Evolutionary conservation across 2,113 vertebrate genomes (phyloP).

Genomic region (Burhinus oedicnemus): DNA sequence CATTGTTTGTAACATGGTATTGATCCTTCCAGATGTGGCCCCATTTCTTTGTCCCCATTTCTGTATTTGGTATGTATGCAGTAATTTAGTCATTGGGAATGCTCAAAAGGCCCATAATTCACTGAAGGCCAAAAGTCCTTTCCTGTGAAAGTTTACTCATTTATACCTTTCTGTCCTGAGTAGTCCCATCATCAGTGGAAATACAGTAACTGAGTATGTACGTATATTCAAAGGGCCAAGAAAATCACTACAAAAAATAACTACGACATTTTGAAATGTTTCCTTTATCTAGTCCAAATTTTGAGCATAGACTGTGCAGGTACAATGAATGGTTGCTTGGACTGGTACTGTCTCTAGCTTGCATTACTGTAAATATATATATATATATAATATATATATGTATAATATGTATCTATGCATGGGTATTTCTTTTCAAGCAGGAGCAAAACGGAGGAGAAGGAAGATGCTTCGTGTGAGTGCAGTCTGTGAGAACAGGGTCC

Average conservation of each 20-base stretch:
- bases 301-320: background rate
- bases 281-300: background rate
- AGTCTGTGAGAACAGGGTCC: background rate
- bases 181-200: background rate
- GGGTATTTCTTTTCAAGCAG: background rate
- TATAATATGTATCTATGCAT: background rate
- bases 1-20: background rate
- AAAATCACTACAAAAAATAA: background rate
- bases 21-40: background rate
- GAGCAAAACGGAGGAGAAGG: background rate
- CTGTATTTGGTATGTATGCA: background rate
- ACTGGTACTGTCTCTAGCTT: background rate
- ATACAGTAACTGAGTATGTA: background rate
- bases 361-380: background rate
- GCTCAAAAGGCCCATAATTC: background rate
- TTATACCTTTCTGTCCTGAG: background rate
- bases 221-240: background rate
- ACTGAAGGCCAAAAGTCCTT: background rate
- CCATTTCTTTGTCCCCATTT: background rate
- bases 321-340: background rate
- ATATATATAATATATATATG: background rate
- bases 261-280: background rate
- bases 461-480: background rate
- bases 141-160: background rate
- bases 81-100: background rate